Base-by-base conservation (phyloP, 2,797 vertebrate genomes). In the Staurois parvus region DNA sequence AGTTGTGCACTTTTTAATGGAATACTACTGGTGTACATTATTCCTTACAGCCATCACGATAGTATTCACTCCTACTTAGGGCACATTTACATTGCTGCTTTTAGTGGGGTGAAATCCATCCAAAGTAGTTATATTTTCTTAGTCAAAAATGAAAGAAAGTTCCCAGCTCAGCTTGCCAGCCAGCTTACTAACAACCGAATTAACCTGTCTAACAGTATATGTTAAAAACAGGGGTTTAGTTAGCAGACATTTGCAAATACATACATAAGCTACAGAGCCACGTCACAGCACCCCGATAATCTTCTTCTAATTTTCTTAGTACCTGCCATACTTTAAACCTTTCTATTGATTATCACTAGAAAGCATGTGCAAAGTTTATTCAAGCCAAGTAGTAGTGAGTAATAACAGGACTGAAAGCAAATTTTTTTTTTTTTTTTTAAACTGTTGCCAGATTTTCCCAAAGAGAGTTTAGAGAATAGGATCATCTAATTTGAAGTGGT, bases 1-100 rank as follows among this genome's bases (percentile, higher is more conserved):
- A 72, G 37, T 40, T n/a, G 24, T 72, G 70, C 34, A 72, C 24
- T 40, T 40, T 42, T 72, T 72, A 42, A 72, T 72, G 34, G 24
- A 42, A 45, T 72, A 15, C 17, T 19, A n/a, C 68, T 2, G 8
- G 6, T 34, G 70, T 40, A 72, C 34, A 42, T 42, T 26, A 72
- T 72, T 72, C 30, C 9, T 37, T 72, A 37, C 52, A 59, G 52
- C 21, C 52, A 59, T 59, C 52, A n/a, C 7, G 4, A 48, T 69
- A 34, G 52, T 2, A 30, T 9, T 17, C 29, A 6, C 29, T 68
- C 26, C 13, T 17, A 15, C 12, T 32, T 32, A 21, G 67, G 32
- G 68, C 19, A 37, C 17, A 34, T 34, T 37, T 34, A 70, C 19
- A 37, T 70, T 12, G 8, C 32, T 24, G 5, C 19, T 24, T 19